Conservation (phyloP, 1,140 invertebrate species). For the Drosophila trapezifrons region DNA sequence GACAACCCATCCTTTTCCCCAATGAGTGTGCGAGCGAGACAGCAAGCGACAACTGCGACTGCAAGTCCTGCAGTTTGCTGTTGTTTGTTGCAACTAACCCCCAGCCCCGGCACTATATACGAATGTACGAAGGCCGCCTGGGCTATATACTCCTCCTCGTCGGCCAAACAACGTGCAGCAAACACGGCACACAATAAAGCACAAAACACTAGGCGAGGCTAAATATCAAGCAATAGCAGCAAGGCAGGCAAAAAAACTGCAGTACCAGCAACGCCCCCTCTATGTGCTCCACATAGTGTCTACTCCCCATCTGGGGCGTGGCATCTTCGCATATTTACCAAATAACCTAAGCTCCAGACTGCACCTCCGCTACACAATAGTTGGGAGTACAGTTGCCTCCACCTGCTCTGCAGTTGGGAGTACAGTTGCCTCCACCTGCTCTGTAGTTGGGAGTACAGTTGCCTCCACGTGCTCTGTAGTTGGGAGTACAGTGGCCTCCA, state of each 20-base stretch:
- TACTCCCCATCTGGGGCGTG: constrained; percentile 34
- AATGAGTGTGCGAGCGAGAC: constrained; percentile 28
- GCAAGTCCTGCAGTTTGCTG: constrained; percentile 73
- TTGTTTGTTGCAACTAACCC: constrained; percentile 82
- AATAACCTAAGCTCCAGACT: constrained; percentile 52
- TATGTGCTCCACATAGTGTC: constrained; percentile 19
- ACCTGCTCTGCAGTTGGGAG: neutral
- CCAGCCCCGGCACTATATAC: constrained; percentile 44
- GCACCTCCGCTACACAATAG: constrained; percentile 13
- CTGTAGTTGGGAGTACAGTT: too few relatives aligned
- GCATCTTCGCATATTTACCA: constrained; percentile 70
- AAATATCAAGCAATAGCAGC: constrained; percentile 82
- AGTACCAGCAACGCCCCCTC: constrained; percentile 67
- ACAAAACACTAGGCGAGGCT: constrained; percentile 66
- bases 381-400: constrained; percentile 43
- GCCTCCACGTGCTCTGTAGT: too few relatives aligned
- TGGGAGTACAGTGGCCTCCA: too few relatives aligned
- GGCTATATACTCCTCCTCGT: constrained; percentile 43
- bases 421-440: neutral
- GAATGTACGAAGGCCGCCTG: constrained; percentile 24
- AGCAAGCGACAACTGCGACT: constrained; percentile 12
- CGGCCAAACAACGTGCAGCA: constrained; percentile 80
- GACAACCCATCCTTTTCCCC: constrained; percentile 11
- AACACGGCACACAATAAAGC: constrained; percentile 71
- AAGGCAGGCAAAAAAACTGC: constrained; percentile 58